phyloP scores from a whole-genome alignment of 2,797 vertebrate species.

The Gymnopithys bicolor region DNA sequence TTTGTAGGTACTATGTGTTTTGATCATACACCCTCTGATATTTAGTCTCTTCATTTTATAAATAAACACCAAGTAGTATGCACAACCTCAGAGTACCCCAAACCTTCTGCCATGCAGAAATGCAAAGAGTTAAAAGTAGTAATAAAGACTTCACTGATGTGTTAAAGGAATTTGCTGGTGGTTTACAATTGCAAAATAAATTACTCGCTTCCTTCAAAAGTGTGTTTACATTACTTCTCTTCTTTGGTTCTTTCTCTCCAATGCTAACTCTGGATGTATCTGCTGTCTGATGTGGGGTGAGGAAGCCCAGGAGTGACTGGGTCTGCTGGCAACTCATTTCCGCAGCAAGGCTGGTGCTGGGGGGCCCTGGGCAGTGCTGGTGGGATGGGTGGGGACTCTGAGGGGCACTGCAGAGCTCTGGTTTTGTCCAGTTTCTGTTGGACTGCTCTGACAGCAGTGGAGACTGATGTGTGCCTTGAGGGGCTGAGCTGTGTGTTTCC shows the following conservation, averaged over 20 bases:
- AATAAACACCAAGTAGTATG: not conserved
- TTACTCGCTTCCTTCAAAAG: not conserved
- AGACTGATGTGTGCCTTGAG: not conserved
- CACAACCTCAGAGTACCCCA: not conserved
- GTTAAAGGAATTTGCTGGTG: not conserved
- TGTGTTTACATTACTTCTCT: not conserved
- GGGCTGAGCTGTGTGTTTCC: not conserved
- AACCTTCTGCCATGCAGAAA: not conserved
- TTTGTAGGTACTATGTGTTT: not conserved
- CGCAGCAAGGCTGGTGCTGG: not conserved
- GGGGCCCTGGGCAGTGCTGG: not conserved
- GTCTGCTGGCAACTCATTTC: not conserved
- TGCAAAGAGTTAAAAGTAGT: not conserved
- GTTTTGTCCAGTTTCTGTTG: fast-evolving
- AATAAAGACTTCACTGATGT: not conserved
- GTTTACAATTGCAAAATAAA: not conserved
- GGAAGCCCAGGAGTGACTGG: not conserved
- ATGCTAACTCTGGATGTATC: not conserved
- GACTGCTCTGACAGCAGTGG: not conserved
- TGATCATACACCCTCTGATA: not conserved
- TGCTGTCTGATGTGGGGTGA: not conserved
- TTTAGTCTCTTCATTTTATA: not conserved
- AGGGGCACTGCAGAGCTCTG: not conserved
- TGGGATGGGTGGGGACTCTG: not conserved
- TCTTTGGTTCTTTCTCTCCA: not conserved